phyloP scores from a whole-genome alignment of 2,888 invertebrate genomes.

The Leptopilina myrica region DNA sequence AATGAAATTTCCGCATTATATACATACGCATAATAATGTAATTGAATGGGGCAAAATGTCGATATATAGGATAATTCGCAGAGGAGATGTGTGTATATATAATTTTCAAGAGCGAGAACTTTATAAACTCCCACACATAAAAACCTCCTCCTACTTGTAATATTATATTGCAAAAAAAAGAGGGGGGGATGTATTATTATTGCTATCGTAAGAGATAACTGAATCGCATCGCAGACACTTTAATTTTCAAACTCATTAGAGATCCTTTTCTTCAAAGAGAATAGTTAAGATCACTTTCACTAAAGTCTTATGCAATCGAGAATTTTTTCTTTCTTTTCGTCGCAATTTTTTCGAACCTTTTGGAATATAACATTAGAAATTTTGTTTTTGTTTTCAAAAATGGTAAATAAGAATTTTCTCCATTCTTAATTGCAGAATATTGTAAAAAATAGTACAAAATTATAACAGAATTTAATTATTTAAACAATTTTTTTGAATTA shows the following conservation, averaged over 20 bases:
- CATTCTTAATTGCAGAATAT: background rate
- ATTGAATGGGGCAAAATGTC: constrained; percentile 26
- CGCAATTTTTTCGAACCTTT: no score
- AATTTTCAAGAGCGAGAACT: constrained; percentile 27
- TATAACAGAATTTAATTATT: no score
- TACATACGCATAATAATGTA: background rate
- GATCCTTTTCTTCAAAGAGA: background rate
- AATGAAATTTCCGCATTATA: constrained; percentile 27
- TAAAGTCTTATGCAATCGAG: background rate
- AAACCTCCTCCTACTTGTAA: constrained; percentile 8
- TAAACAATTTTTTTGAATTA: no score
- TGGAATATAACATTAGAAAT: background rate
- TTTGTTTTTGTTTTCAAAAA: background rate
- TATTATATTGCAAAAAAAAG: background rate
- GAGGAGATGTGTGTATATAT: constrained; percentile 10
- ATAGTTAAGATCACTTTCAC: background rate
- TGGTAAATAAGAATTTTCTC: no score
- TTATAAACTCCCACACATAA: constrained; percentile 9
- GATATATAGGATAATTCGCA: constrained; percentile 13
- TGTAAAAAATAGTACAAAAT: background rate
- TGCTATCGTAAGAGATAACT: constrained; percentile 22
- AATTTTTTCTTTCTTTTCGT: no score
- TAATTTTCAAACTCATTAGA: constrained; percentile 30
- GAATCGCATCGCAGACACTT: constrained; percentile 20
- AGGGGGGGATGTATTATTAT: constrained; percentile 8